Percentiles rank a stretch among this genome's conserved stretches.
These are phyloP conservation scores for Mionectes macconnelli DNA, from an alignment of 2,113 vertebrate genomes.

Conservation along the genomic window DNA sequence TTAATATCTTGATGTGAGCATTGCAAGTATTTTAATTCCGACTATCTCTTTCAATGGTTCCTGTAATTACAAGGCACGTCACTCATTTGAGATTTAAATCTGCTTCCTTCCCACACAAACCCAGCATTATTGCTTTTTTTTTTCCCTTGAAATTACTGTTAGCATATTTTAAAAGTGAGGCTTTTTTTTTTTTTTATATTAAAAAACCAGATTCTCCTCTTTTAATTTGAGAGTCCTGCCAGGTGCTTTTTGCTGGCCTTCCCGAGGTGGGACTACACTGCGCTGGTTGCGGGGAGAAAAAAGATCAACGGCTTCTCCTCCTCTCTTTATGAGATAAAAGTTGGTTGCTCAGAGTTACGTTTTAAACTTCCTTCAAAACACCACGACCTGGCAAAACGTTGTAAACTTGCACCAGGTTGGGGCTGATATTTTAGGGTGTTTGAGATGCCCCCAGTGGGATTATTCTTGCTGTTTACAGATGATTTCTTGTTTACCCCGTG, in stretches of 20 bases:
- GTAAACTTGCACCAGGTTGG: background rate
- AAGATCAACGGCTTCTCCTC: background rate
- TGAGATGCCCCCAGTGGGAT: background rate
- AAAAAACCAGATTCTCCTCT: background rate
- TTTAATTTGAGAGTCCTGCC: background rate
- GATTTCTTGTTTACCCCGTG: background rate
- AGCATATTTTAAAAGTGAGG: background rate
- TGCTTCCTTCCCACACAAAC: constrained; percentile 57
- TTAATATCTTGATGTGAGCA: background rate
- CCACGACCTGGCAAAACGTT: background rate
- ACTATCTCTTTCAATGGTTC: constrained; percentile 44
- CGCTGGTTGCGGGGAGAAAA: background rate
- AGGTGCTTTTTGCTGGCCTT: background rate
- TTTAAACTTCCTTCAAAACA: background rate
- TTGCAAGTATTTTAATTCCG: constrained; percentile 46
- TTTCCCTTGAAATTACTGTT: background rate
- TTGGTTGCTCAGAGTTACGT: background rate
- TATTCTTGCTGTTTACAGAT: background rate
- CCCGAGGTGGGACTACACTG: background rate
- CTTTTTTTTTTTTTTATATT: background rate
- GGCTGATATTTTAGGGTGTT: background rate
- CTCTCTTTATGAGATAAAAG: background rate
- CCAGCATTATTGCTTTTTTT: constrained; percentile 29
- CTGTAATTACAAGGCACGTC: constrained; percentile 52
- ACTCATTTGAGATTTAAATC: constrained; percentile 53